phyloP scores from a whole-genome alignment of 2,797 vertebrate species.

The Falco naumanni region DNA sequence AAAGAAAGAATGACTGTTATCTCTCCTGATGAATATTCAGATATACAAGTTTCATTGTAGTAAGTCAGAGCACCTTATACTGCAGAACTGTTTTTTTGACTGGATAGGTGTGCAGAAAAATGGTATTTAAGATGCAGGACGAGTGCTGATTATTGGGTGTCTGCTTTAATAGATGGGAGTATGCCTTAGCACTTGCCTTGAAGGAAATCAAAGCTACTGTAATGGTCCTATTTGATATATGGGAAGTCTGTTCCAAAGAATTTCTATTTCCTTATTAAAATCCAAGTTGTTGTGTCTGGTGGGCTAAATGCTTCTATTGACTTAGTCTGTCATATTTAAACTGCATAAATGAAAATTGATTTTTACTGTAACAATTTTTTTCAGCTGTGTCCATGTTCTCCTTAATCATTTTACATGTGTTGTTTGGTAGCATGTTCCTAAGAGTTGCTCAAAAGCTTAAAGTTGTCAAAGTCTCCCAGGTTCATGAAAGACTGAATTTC shows the following conservation, averaged over 20 bases:
- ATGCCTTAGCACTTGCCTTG: neutral
- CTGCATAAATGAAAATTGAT: constrained; percentile 48
- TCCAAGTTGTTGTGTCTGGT: neutral
- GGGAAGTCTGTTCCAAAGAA: constrained; percentile 4
- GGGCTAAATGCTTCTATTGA: constrained; percentile 37
- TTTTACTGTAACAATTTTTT: constrained; percentile 45
- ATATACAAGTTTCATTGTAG: neutral
- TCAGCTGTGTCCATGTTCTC: constrained; percentile 31
- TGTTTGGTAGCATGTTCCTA: neutral
- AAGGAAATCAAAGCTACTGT: constrained; percentile 40
- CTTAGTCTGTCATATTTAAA: constrained; percentile 60
- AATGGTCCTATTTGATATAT: constrained; percentile 8
- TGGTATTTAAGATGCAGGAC: neutral
- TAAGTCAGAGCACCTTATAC: neutral
- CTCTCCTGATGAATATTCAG: neutral
- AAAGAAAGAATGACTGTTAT: neutral
- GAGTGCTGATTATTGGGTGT: neutral
- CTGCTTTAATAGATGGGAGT: neutral
- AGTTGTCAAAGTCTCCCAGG: neutral
- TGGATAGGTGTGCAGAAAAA: neutral
- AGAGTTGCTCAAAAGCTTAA: neutral
- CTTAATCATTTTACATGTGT: neutral
- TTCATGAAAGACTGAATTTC: neutral
- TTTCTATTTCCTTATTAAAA: constrained; percentile 35
- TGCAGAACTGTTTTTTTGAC: neutral